These are phyloP conservation scores for Caenorhabditis sinica DNA, from an alignment of 2,888 invertebrate genomes.

Conservation along the genomic window DNA sequence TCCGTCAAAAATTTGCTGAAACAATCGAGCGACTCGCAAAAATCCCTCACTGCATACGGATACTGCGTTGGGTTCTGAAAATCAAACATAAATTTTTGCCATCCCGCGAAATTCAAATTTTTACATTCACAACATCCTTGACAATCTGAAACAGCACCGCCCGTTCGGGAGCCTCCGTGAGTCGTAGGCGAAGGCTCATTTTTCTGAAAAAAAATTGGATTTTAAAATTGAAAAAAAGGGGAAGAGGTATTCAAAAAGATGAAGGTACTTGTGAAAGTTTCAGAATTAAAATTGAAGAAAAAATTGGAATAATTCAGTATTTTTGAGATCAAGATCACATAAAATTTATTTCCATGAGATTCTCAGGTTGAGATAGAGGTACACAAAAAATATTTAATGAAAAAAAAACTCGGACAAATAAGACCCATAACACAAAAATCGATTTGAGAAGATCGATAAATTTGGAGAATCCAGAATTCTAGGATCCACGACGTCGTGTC, in stretches of 20 bases:
- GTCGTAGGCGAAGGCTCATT: slow-evolving; percentile 27
- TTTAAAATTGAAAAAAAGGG: background rate
- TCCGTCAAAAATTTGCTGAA: slow-evolving; percentile 42
- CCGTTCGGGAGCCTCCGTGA: slow-evolving; percentile 27
- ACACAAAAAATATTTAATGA: background rate
- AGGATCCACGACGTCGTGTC: slow-evolving; percentile 3
- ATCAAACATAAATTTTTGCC: background rate
- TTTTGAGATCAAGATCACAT: background rate
- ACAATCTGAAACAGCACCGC: slow-evolving; percentile 44
- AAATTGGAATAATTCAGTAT: background rate
- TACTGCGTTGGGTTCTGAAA: slow-evolving; percentile 35
- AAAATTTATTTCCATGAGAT: background rate
- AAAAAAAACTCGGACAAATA: background rate
- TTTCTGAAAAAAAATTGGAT: background rate
- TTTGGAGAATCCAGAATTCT: background rate
- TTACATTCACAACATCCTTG: slow-evolving; percentile 36
- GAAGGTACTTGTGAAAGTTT: background rate
- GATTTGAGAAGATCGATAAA: too few relatives aligned
- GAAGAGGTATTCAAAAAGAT: background rate
- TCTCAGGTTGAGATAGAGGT: background rate
- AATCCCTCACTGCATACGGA: background rate
- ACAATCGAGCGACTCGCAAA: slow-evolving; percentile 29
- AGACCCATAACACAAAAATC: background rate
- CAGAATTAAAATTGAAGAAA: background rate
- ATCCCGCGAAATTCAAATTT: background rate